Conservation (phyloP, 2,797 vertebrate species). For the Betta splendens region DNA sequence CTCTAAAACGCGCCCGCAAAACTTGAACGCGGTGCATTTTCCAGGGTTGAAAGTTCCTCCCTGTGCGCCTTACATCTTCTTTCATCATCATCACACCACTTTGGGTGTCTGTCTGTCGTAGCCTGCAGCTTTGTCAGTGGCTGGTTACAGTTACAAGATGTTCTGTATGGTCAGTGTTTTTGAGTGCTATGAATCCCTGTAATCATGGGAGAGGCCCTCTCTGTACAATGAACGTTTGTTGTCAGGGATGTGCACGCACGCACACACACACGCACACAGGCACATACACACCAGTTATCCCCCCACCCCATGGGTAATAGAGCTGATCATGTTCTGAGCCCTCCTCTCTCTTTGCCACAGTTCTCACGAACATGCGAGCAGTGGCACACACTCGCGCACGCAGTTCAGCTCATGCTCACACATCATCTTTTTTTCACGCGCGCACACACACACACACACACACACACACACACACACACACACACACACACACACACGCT, state of each 20-base stretch:
- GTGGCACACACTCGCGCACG: conserved; percentile 53
- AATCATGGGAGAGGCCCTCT: conserved; percentile 81
- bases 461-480: too few relatives aligned
- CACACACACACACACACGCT: too few relatives aligned
- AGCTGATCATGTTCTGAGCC: conserved; percentile 80
- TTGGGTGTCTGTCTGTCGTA: conserved; percentile 65
- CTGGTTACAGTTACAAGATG: conserved; percentile 79
- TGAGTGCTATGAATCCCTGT: conserved; percentile 80
- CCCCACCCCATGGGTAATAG: conserved; percentile 79
- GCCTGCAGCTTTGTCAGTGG: conserved; percentile 74
- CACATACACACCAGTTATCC: conserved; percentile 52
- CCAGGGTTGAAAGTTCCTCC: conserved; percentile 58
- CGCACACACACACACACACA: too few relatives aligned
- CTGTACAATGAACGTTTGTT: conserved; percentile 82
- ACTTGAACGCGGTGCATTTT: conserved; percentile 33
- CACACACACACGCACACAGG: conserved; percentile 31
- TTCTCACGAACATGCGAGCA: conserved; percentile 73
- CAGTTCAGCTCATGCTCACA: conserved; percentile 24
- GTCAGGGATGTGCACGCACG: conserved; percentile 72
- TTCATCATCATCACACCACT: conserved; percentile 70
- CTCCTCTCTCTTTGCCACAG: conserved; percentile 67
- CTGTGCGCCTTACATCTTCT: conserved; percentile 62
- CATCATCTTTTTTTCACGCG: conserved; percentile 33
- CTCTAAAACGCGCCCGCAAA: conserved; percentile 27
- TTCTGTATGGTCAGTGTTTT: conserved; percentile 79